Conservation (phyloP, 1,140 invertebrate species). For the Armadillidium nasatum region DNA sequence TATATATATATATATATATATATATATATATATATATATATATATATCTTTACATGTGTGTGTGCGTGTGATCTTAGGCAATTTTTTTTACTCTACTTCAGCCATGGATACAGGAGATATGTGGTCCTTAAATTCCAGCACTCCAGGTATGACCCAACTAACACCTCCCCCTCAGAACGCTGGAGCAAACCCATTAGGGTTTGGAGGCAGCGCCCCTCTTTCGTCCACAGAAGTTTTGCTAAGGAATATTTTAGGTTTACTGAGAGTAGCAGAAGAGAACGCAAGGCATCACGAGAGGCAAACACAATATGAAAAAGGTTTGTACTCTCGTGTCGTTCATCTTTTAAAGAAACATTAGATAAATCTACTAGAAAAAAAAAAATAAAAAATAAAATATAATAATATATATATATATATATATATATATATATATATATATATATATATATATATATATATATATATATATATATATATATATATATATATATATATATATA, state of each 20-base stretch:
- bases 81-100: slow-evolving; percentile 27
- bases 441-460: too few relatives aligned
- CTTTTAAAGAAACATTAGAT: too few relatives aligned
- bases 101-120: slow-evolving; percentile 47
- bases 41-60: too few relatives aligned
- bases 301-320: slow-evolving; percentile 94
- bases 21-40: slow-evolving; percentile 6
- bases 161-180: slow-evolving; percentile 40
- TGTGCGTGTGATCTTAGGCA: not conserved
- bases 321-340: too few relatives aligned
- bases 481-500: too few relatives aligned
- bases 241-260: slow-evolving; percentile 87
- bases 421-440: too few relatives aligned
- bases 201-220: slow-evolving; percentile 50
- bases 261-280: slow-evolving; percentile 92
- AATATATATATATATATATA: too few relatives aligned
- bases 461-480: too few relatives aligned
- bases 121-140: slow-evolving; percentile 46
- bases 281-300: slow-evolving; percentile 89
- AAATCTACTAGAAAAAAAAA: too few relatives aligned
- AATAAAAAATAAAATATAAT: too few relatives aligned
- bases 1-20: slow-evolving; percentile 14
- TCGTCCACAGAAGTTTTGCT: slow-evolving; percentile 86
- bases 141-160: slow-evolving; percentile 42
- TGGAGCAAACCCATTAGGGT: slow-evolving; percentile 51